Base-by-base conservation (phyloP, 2,888 invertebrate species). In the Adelphocoris suturalis region DNA sequence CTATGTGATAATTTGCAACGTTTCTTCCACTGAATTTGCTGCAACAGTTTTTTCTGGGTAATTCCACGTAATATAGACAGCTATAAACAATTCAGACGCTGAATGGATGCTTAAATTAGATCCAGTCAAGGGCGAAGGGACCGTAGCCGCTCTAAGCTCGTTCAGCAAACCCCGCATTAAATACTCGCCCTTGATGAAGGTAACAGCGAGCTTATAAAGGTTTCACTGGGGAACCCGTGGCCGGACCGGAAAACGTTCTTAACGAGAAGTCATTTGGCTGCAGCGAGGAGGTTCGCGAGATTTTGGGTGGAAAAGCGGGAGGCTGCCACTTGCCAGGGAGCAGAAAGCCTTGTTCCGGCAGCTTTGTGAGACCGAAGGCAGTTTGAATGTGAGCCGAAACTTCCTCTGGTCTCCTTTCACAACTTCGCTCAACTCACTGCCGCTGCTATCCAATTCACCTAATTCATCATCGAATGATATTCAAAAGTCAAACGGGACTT, bases 351-450 rank as follows among this genome's bases (percentile, higher is more conserved):
- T 68, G 68, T 68, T 68, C 68, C 68, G 68, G 68, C 23, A 23
- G 68, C 68, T 16, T 57, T 57, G 5, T 7, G 14, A n/a, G 23
- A 2, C 23, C 27, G 68, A 23, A 2, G 68, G 68, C 27, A 68
- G 23, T 68, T 68, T 23, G 12, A 68, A 68, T 68, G 68, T 19
- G 23, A 27, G 68, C 23, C 23, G 23, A 68, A 68, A 68, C 68
- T 68, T 68, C 68, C 68, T 68, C 68, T 23, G 68, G 23, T 23
- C 13, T 68, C 68, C 68, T 68, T 68, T 68, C 68, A 68, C 23
- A 68, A 68, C 68, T 68, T 68, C 23, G 23, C 68, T 68, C 68
- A 7, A 68, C 68, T 23, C 23, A 68, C 23, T 68, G 68, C 68
- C 23, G 68, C 68, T 23, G 23, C 68, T 23, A 19, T 23, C 5